Base-by-base conservation (phyloP, 2,113 vertebrate genomes). In the Probosciger aterrimus region DNA sequence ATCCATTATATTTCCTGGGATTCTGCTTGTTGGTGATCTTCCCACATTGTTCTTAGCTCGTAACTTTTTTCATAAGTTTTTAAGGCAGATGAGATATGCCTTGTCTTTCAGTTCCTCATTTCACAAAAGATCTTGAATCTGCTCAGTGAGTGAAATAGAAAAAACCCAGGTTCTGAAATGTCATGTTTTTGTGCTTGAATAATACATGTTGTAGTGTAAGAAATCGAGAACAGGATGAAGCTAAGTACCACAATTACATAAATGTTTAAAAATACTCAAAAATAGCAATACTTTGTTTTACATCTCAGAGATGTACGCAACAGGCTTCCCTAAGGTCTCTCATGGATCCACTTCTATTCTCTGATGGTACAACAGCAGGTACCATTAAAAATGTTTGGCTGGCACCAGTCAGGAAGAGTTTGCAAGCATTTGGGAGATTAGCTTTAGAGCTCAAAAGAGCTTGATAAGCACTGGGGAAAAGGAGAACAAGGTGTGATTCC, bases 11-110 rank as follows among this genome's bases (percentile, higher is more conserved):
- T 70, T 91, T 62, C 19, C 35, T 82, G 27, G 11, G 10, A 41
- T 68, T 69, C 43, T 90, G 55, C 31, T 46, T 53, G 37, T 64
- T 79, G 57, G 64, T 49, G 82, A 52, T 46, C 53, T 69, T 76
- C 18, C 70, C 47, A 28, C 20, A 77, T 85, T 33, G 41, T 57
- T 71, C 35, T 60, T 55, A 24, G 46, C 70, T 83, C 1, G 1
- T 95, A 28, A 53, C n/a, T 68, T 83, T 50, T 64, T 77, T 52
- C 18, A 59, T 82, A 44, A 18, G 50, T 74, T 94, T 86, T 75
- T 30, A 60, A 86, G 41, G 55, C 49, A 88, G n/a, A 81, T 19
- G 43, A 92, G 13, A 15, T 57, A 22, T 59, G n/a, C n/a, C 28
- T 81, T 70, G 55, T 57, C 55, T 89, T 93, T 82, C 9, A 18